phyloP scores from a whole-genome alignment of 1,140 invertebrate genomes.

The Pygmarrhopalites habei region DNA sequence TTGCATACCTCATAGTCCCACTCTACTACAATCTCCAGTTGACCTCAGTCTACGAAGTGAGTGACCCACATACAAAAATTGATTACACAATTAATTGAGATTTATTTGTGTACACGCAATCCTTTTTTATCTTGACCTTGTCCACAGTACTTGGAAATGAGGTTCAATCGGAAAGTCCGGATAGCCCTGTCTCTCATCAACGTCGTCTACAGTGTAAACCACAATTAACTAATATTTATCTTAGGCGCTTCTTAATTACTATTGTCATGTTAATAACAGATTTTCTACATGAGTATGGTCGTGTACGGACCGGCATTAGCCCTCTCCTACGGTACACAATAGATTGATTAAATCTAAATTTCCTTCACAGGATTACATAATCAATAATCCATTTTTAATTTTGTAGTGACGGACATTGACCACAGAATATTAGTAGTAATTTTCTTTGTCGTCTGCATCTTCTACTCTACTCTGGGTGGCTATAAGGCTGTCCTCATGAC shows the following conservation, averaged over 20 bases:
- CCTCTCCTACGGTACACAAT: conserved; percentile 42
- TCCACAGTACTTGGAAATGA: conserved; percentile 65
- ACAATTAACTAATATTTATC: background rate
- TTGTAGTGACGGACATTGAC: conserved; percentile 34
- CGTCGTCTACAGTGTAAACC: conserved; percentile 27
- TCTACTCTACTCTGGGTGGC: conserved; percentile 35
- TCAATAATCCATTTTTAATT: background rate
- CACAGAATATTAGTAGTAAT: conserved; percentile 27
- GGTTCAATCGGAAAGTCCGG: conserved; percentile 50
- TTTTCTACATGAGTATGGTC: conserved; percentile 43
- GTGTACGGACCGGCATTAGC: conserved; percentile 45
- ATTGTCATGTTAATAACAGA: conserved; percentile 17
- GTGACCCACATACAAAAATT: background rate
- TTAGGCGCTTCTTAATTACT: background rate
- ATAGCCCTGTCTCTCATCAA: conserved; percentile 23
- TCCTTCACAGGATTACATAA: background rate
- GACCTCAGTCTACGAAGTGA: conserved; percentile 81
- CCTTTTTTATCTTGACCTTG: background rate
- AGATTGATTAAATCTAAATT: background rate
- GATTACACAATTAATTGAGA: background rate
- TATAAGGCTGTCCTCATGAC: conserved; percentile 28
- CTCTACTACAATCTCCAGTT: conserved; percentile 80
- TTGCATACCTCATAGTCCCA: conserved; percentile 73
- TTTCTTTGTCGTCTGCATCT: conserved; percentile 34
- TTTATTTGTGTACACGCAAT: background rate